Evolutionary conservation across 2,888 invertebrate species (phyloP).

Genomic region (Rhagonycha lutea): DNA sequence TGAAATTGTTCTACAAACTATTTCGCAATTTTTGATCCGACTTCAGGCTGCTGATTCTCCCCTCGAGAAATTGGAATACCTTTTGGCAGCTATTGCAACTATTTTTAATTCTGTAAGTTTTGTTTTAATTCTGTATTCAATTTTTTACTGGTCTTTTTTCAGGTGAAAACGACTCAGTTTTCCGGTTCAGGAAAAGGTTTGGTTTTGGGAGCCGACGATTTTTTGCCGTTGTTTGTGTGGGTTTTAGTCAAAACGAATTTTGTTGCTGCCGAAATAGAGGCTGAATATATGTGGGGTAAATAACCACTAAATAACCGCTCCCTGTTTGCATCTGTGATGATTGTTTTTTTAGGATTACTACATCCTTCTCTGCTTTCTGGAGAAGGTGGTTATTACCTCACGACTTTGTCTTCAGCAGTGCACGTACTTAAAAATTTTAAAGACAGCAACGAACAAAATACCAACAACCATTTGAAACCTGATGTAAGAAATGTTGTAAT

Average conservation of each 20-base stretch:
- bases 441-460: conserved; percentile 49
- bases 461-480: conserved; percentile 49
- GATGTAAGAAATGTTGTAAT: conserved; percentile 47
- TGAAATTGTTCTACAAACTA: conserved; percentile 73
- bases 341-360: conserved; percentile 61
- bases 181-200: conserved; percentile 58
- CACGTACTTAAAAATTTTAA: conserved; percentile 77
- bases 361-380: conserved; percentile 90
- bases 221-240: conserved; percentile 90
- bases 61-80: conserved; percentile 88
- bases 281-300: conserved; percentile 90
- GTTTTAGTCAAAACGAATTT: conserved; percentile 87
- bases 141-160: conserved; percentile 22
- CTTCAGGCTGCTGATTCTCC: conserved; percentile 93
- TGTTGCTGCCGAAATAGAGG: conserved; percentile 92
- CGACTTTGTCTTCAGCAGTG: conserved; percentile 91
- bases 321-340: not conserved
- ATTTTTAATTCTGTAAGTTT: conserved; percentile 78
- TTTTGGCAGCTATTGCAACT: conserved; percentile 85
- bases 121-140: not conserved
- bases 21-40: conserved; percentile 77
- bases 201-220: conserved; percentile 81
- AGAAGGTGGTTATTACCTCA: conserved; percentile 93
- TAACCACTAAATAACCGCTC: not conserved
- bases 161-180: conserved; percentile 68